These are phyloP conservation scores for Lutjanus erythropterus DNA, from an alignment of 2,113 vertebrate genomes.

Conservation along the genomic window DNA sequence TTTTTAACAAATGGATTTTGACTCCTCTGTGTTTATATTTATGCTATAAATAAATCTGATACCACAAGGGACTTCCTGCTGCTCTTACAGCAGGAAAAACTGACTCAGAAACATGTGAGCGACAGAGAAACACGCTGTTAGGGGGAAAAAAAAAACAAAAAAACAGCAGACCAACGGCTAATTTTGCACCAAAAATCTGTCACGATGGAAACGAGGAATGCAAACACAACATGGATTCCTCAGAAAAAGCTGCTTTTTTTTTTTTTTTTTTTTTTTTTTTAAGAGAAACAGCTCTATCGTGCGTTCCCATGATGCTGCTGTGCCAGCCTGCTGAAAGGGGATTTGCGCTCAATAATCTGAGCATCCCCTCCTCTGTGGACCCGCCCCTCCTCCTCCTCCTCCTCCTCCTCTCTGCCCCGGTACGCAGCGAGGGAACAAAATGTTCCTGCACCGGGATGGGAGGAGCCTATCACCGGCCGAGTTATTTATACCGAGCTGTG, in stretches of 20 bases:
- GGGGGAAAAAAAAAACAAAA: neutral
- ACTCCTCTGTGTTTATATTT: neutral
- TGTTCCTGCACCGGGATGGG: constrained; percentile 80
- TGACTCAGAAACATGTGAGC: neutral
- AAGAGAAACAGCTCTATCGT: neutral
- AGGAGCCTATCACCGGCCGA: constrained; percentile 83
- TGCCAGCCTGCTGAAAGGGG: constrained; percentile 5
- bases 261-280: too few relatives aligned
- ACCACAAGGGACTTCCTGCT: neutral
- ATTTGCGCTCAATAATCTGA: constrained; percentile 61
- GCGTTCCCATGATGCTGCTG: constrained; percentile 25
- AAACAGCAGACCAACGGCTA: constrained; percentile 9
- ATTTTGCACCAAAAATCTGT: constrained; percentile 9
- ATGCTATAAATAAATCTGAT: neutral
- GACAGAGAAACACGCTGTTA: neutral
- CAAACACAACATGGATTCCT: neutral
- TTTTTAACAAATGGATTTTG: neutral
- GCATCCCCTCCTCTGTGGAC: constrained; percentile 62
- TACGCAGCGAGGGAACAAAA: constrained; percentile 81
- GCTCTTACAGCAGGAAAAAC: neutral
- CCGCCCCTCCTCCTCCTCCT: constrained; percentile 38
- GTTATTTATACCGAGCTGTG: constrained; percentile 92
- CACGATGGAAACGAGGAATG: neutral
- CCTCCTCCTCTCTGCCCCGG: constrained; percentile 30
- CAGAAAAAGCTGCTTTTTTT: neutral